These are phyloP conservation scores for Circaetus cinerascens DNA, from an alignment of 2,113 vertebrate genomes.

Conservation along the genomic window DNA sequence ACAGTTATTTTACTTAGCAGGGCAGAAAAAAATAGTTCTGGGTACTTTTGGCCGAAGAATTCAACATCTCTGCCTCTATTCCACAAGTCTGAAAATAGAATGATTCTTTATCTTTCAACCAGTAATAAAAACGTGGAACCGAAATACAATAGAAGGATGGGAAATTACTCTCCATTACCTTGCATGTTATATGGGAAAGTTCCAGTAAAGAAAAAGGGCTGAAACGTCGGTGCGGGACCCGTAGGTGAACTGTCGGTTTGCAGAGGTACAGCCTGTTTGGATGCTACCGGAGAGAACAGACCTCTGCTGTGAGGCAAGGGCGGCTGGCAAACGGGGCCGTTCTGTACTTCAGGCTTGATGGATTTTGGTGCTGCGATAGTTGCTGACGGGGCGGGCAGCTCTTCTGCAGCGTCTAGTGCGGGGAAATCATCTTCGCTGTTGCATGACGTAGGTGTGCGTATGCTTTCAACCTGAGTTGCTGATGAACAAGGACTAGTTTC, in stretches of 20 bases:
- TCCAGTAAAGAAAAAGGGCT: slow-evolving; percentile 87
- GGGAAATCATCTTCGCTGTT: not conserved
- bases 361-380: not conserved
- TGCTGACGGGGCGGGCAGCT: rapidly evolving
- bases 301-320: slow-evolving; percentile 26
- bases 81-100: not conserved
- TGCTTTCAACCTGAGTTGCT: not conserved
- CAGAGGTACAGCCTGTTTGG: slow-evolving; percentile 43
- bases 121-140: not conserved
- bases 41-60: not conserved
- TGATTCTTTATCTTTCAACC: not conserved
- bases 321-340: slow-evolving; percentile 43
- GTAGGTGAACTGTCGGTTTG: slow-evolving; percentile 51
- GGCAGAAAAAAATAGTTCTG: not conserved
- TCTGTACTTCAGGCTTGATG: not conserved
- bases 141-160: rapidly evolving
- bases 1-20: not conserved
- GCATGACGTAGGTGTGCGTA: not conserved
- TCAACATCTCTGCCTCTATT: not conserved
- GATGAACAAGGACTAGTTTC: not conserved
- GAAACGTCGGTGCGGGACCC: slow-evolving; percentile 72
- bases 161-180: slow-evolving; percentile 62
- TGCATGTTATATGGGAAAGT: slow-evolving; percentile 82
- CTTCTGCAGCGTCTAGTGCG: rapidly evolving
- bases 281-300: slow-evolving; percentile 41